A percentile compares a stretch with the other conserved stretches of the same genome.
phyloP scores from a whole-genome alignment of 2,113 vertebrate genomes.

The Trochalopteron elliotii region DNA sequence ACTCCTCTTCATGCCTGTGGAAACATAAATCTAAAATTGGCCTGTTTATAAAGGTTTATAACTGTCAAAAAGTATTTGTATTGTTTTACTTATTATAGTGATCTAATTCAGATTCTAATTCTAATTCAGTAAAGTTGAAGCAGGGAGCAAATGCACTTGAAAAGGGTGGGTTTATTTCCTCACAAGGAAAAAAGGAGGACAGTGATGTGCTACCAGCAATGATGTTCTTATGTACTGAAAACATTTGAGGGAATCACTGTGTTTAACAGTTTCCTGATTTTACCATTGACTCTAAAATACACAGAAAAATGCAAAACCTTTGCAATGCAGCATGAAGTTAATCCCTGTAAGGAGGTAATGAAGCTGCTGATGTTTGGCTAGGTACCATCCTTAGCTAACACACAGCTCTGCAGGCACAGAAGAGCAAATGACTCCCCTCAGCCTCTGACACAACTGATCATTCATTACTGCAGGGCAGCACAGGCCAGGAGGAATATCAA shows the following conservation, averaged over 20 bases:
- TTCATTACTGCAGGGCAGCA: not conserved
- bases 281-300: not conserved
- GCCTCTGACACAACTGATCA: not conserved
- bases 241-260: not conserved
- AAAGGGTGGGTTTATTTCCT: constrained; percentile 16
- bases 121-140: constrained; percentile 29
- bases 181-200: not conserved
- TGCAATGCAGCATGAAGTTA: not conserved
- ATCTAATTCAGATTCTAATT: constrained; percentile 1
- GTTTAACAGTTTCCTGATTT: not conserved
- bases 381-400: not conserved
- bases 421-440: not conserved
- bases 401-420: not conserved
- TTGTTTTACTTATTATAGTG: not conserved
- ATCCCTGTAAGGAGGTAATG: not conserved
- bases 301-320: not conserved
- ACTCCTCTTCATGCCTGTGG: not conserved
- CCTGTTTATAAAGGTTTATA: constrained; percentile 30
- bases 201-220: not conserved
- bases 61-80: no score
- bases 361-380: not conserved
- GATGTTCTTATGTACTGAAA: not conserved
- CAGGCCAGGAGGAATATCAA: not conserved
- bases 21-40: constrained; percentile 45
- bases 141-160: constrained; percentile 29